Evolutionary conservation across 2,797 vertebrate species (phyloP), one percentile per base, ranked within the genome.

Genomic region (Astyanax mexicanus): DNA sequence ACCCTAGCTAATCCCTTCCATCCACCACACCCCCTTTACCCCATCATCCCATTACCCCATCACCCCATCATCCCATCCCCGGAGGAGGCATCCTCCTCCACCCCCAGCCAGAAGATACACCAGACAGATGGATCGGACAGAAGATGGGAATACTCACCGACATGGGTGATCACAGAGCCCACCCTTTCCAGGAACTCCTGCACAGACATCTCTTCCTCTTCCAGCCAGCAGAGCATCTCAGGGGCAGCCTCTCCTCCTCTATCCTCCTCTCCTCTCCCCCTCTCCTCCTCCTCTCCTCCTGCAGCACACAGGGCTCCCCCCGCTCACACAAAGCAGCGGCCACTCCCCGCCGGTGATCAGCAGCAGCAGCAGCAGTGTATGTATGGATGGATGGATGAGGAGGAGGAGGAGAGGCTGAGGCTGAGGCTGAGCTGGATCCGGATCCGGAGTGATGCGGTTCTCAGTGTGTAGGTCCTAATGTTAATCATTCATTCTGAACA

Each of bases 121-220:
- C n/a, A n/a, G n/a, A n/a, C n/a, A n/a, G n/a, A n/a, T n/a, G n/a
- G n/a, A n/a, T n/a, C n/a, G n/a, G 15, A 0, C 38, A 44, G n/a
- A 45, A 66, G n/a, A 42, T 1, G 61, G 29, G 23, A 12, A 0
- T 72, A 90, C 95, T 97, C 93, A 98, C 97, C 96, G 69, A 98
- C 93, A 93, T 97, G 95, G 84, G 96, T 96, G 94, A 96, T 95
- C 89, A 97, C 95, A 51, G 94, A 95, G 85, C 94, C 91, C 87
- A 97, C 92, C 85, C 95, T 90, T 88, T 95, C 93, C 81, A 90
- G 94, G 84, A 98, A 94, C 90, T 98, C 96, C 91, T 95, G 94
- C 74, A 94, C 92, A 87, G 94, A 96, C 96, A 98, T 98, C 88
- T 98, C 96, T 86, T 97, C 96, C 88, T 97, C 95, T 90, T 92